These are phyloP conservation scores for Vanessa tameamea DNA, from an alignment of 1,140 invertebrate species.

Conservation along the genomic window DNA sequence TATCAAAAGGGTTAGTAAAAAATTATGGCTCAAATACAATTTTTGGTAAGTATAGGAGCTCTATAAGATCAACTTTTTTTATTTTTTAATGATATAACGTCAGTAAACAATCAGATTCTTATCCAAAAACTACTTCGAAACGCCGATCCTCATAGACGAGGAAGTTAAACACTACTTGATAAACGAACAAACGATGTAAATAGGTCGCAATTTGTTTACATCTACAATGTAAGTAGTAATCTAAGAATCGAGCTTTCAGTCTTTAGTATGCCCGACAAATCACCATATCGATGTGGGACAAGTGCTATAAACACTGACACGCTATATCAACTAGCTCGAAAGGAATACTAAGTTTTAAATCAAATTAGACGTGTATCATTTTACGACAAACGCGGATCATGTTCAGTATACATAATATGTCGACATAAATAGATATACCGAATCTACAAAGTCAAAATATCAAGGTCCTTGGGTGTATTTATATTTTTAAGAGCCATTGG, in stretches of 20 bases:
- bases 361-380: conserved; percentile 11
- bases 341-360: conserved; percentile 40
- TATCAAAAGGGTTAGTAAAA: too few relatives aligned
- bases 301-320: conserved; percentile 32
- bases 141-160: too few relatives aligned
- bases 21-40: too few relatives aligned
- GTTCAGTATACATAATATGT: conserved; percentile 15
- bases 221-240: conserved; percentile 13
- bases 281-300: conserved; percentile 28
- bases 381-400: conserved; percentile 19
- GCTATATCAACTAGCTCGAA: conserved; percentile 8
- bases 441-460: too few relatives aligned
- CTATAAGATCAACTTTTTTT: too few relatives aligned
- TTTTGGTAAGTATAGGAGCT: too few relatives aligned
- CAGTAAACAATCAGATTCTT: too few relatives aligned
- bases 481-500: too few relatives aligned
- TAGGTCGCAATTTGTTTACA: conserved; percentile 17
- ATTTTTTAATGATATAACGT: too few relatives aligned
- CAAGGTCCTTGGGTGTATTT: too few relatives aligned
- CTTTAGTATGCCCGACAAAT: conserved; percentile 37
- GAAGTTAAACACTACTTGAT: not conserved
- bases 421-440: not conserved
- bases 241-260: conserved; percentile 27
- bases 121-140: too few relatives aligned
- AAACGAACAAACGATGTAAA: not conserved